Base-by-base conservation (phyloP, 2,797 vertebrate species). In the Pipistrellus kuhlii region DNA sequence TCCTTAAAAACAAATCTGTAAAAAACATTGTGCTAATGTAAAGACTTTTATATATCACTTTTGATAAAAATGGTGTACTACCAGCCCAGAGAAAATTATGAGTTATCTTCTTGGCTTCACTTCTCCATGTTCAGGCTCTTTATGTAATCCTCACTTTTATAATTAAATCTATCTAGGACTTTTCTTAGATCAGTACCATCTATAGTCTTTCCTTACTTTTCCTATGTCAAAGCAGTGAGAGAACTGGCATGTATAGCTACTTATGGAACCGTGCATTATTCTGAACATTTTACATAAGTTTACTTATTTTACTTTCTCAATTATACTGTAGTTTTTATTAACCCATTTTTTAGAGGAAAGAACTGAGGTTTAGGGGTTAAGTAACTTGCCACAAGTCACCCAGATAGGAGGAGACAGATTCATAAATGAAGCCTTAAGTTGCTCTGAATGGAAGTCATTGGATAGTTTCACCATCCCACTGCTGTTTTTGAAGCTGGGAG, bases 281-380 rank as follows among this genome's bases (percentile, higher is more conserved):
- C 18, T 66, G 17, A 12, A 14, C 51, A 57, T 27, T 73, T 66
- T 68, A 51, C 3, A 32, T 69, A 73, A 73, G 18, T 5, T 27
- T 2, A 90, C 35, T 92, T 62, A 41, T 88, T 92, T 92, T 59
- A 66, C 73, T 94, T 93, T 81, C 48, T 69, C 13, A 35, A 59
- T 21, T 91, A 1, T 32, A 59, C 27, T 35, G 20, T 25, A 30
- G 4, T 85, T 84, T 13, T 2, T 85, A n/a, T 35, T 44, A 72
- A 86, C 30, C 5, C 8, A 73, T 48, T 81, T 91, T 82, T 62
- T 55, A 77, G 85, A 68, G 14, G 10, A 73, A 17, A 73, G 8
- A 55, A 21, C 17, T 35, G 15, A 85, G 30, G 21, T 77, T 62
- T 41, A 62, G 30, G 83, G 46, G 25, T 55, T 78, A 75, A 85